Conservation (phyloP, 1,140 invertebrate genomes). For the Atta cephalotes region DNA sequence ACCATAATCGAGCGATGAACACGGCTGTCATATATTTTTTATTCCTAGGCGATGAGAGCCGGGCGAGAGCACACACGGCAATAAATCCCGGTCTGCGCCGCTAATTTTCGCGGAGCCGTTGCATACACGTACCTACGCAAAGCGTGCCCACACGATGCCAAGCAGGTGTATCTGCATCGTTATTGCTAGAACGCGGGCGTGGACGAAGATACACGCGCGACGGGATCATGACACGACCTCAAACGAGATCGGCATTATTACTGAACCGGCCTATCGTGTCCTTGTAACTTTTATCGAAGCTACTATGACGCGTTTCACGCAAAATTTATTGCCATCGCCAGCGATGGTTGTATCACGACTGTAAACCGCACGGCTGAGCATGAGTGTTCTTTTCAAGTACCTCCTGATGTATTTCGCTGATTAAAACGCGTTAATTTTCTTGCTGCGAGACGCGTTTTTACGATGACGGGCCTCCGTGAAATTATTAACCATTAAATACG, state of each 20-base stretch:
- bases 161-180: constrained; percentile 54
- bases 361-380: not conserved
- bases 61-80: constrained; percentile 33
- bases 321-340: constrained; percentile 51
- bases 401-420: constrained; percentile 53
- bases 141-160: not conserved
- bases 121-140: constrained; percentile 30
- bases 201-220: constrained; percentile 23
- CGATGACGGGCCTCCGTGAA: constrained; percentile 18
- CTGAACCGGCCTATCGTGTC: constrained; percentile 46
- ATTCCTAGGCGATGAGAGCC: constrained; percentile 29
- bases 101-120: constrained; percentile 64
- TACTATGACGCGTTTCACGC: constrained; percentile 36
- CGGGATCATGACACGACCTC: not conserved
- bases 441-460: constrained; percentile 47
- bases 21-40: constrained; percentile 34
- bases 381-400: constrained; percentile 45
- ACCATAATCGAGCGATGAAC: constrained; percentile 61
- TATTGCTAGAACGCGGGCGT: constrained; percentile 26
- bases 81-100: constrained; percentile 60
- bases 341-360: constrained; percentile 50
- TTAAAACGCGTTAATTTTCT: constrained; percentile 59
- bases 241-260: constrained; percentile 29
- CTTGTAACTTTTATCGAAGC: constrained; percentile 62
- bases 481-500: constrained; percentile 57